Evolutionary conservation across 2,797 vertebrate species (phyloP).

Genomic region (Salmo trutta): DNA sequence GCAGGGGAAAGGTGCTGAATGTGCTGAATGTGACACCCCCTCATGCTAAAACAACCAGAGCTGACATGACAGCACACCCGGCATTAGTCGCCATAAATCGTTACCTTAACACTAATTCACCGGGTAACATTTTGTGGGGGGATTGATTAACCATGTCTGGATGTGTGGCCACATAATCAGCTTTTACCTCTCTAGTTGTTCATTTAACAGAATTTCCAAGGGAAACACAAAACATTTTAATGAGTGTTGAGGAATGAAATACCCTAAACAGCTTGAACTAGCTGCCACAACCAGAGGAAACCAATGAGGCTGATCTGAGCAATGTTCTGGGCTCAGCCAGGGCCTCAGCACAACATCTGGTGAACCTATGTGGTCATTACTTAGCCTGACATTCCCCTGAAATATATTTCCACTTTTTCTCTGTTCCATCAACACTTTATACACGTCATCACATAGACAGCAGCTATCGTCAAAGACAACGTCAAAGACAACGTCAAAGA

Average conservation of each 20-base stretch:
- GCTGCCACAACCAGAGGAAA: constrained; percentile 74
- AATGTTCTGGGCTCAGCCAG: constrained; percentile 68
- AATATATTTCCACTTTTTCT: constrained; percentile 54
- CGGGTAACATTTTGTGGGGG: constrained; percentile 74
- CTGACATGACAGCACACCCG: constrained; percentile 82
- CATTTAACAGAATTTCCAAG: constrained; percentile 82
- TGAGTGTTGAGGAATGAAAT: constrained; percentile 84
- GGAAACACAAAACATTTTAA: constrained; percentile 88
- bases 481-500: constrained; percentile 41
- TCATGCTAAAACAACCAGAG: constrained; percentile 81
- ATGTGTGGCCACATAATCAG: constrained; percentile 84
- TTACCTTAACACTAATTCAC: constrained; percentile 82
- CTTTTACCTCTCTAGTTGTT: constrained; percentile 81
- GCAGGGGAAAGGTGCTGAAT: constrained; percentile 82
- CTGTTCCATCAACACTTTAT: constrained; percentile 64
- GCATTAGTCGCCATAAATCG: constrained; percentile 81
- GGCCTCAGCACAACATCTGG: constrained; percentile 79
- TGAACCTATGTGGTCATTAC: constrained; percentile 80
- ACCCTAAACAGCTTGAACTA: constrained; percentile 81
- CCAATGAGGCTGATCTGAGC: constrained; percentile 82
- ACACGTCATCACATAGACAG: constrained; percentile 71
- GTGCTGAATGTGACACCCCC: constrained; percentile 79
- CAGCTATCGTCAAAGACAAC: constrained; percentile 58
- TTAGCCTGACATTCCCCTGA: constrained; percentile 60
- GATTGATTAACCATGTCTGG: constrained; percentile 83